Conservation (phyloP, 2,113 vertebrate species). For the Leucoraja erinaceus region DNA sequence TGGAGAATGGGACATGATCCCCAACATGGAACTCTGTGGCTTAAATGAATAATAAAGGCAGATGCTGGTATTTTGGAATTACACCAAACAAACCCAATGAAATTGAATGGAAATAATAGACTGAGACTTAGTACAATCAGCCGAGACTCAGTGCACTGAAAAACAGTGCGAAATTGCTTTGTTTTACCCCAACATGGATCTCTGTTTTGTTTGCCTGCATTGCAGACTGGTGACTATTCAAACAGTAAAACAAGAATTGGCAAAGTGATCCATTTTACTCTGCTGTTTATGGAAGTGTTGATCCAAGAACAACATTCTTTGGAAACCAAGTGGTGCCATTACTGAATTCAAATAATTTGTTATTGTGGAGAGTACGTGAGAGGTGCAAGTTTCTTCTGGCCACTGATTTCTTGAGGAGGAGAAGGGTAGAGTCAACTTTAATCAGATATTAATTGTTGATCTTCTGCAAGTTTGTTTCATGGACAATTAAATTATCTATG, state of each 20-base stretch:
- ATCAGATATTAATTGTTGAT: neutral
- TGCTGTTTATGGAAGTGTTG: neutral
- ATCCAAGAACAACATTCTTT: neutral
- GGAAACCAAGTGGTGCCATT: neutral
- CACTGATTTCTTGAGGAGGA: neutral
- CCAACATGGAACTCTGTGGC: no score
- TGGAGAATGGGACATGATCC: no score
- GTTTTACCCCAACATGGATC: neutral
- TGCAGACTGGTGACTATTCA: neutral
- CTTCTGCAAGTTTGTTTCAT: neutral
- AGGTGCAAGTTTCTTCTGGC: neutral
- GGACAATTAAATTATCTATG: neutral
- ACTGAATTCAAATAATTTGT: neutral
- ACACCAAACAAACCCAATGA: no score
- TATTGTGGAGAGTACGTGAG: neutral
- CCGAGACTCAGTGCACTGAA: neutral
- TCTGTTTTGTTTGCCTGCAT: neutral
- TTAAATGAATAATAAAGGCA: no score
- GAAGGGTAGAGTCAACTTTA: neutral
- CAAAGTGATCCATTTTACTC: neutral
- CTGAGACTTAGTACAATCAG: neutral
- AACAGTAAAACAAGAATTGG: neutral
- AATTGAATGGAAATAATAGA: no score
- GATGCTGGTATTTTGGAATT: no score
- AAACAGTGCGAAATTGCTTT: neutral